These are phyloP conservation scores for Montipora sp. DNA, from an alignment of 64 coral and sea anemone genomes.

Conservation along the genomic window DNA sequence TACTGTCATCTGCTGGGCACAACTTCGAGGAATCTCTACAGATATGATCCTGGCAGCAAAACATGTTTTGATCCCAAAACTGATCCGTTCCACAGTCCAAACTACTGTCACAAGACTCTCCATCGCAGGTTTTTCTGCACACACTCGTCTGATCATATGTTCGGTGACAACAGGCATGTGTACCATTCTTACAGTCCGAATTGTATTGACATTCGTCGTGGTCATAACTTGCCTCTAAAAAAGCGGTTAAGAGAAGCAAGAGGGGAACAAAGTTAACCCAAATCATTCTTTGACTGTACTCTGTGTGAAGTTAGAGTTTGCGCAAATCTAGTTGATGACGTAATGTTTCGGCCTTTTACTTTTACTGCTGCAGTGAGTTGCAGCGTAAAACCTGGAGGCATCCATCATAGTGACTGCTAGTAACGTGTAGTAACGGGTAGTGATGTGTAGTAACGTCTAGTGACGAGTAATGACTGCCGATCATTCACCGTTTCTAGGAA, in stretches of 20 bases:
- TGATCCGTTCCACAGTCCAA: slow-evolving; percentile 62
- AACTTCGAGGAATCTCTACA: slow-evolving; percentile 29
- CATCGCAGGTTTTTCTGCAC: slow-evolving; percentile 48
- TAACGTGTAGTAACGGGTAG: too few species aligned
- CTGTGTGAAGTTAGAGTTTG: background rate
- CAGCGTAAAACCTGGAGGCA: too few species aligned
- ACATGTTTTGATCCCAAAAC: background rate
- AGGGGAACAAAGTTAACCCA: background rate
- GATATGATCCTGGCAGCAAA: slow-evolving; percentile 67
- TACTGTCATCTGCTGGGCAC: slow-evolving; percentile 26
- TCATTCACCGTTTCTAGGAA: too few species aligned
- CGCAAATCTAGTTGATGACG: too few species aligned
- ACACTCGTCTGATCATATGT: slow-evolving; percentile 22
- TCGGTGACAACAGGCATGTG: slow-evolving; percentile 32
- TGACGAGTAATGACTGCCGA: too few species aligned
- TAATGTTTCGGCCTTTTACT: too few species aligned
- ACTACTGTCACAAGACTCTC: slow-evolving; percentile 45
- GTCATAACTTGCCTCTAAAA: slow-evolving; percentile 36
- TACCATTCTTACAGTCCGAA: slow-evolving; percentile 43
- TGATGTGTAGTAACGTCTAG: too few species aligned
- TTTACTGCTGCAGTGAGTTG: too few species aligned
- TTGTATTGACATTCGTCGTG: slow-evolving; percentile 61
- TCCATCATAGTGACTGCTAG: too few species aligned
- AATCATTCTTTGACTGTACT: slow-evolving; percentile 11
- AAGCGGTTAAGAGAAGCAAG: slow-evolving; percentile 1